These are phyloP conservation scores for Chorisops tibialis DNA, from an alignment of 2,888 invertebrate genomes.

Conservation along the genomic window DNA sequence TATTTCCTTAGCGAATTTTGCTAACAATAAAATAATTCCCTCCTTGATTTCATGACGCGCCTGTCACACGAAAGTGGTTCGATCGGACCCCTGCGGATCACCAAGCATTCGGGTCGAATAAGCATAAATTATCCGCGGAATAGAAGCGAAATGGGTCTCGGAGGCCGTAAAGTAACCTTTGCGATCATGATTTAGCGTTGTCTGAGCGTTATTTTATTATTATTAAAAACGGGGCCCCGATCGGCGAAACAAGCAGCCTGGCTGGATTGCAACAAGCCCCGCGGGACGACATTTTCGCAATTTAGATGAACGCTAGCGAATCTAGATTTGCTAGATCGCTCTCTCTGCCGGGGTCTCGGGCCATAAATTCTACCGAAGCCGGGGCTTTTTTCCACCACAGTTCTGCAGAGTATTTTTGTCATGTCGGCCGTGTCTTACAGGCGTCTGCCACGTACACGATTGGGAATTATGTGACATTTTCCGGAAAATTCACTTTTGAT, in stretches of 20 bases:
- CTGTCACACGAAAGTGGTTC: neutral
- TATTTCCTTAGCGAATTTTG: too few species aligned
- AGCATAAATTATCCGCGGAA: constrained; percentile 20
- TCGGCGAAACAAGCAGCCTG: neutral
- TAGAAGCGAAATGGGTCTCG: neutral
- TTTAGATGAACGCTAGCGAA: constrained; percentile 12
- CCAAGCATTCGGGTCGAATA: constrained; percentile 20
- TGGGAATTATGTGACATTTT: constrained; percentile 18
- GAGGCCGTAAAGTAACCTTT: constrained; percentile 24
- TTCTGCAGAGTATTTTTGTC: neutral
- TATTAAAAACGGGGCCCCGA: constrained; percentile 7
- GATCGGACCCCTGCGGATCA: constrained; percentile 23
- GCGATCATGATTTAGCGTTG: constrained; percentile 24
- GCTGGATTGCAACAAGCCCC: constrained; percentile 8
- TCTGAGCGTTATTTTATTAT: constrained; percentile 16
- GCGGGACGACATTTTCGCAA: constrained; percentile 5
- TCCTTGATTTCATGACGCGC: constrained; percentile 18
- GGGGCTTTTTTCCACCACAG: neutral
- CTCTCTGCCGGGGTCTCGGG: constrained; percentile 1
- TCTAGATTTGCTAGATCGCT: constrained; percentile 22
- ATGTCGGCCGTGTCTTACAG: constrained; percentile 10
- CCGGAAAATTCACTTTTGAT: constrained; percentile 16
- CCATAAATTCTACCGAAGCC: constrained; percentile 9
- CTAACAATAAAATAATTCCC: neutral
- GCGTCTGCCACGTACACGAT: neutral